Evolutionary conservation across 2,888 invertebrate genomes (phyloP).

Genomic region (Syrphus vitripennis): DNA sequence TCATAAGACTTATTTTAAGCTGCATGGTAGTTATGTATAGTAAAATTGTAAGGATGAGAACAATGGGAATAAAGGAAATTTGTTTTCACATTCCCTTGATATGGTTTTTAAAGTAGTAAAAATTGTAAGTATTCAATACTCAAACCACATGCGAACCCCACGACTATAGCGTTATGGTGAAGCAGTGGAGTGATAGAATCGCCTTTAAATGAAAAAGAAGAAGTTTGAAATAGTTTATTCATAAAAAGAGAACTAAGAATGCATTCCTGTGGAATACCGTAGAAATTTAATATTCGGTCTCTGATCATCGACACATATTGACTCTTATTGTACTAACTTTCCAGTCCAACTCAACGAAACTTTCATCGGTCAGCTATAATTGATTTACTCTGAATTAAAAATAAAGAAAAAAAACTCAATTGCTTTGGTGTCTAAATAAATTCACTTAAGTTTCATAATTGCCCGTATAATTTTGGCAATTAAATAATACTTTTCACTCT

Average conservation of each 20-base stretch:
- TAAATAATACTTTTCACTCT: background rate
- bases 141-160: too few relatives aligned
- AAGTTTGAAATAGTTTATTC: background rate
- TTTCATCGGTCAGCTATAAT: background rate
- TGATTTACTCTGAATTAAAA: slow-evolving; percentile 30
- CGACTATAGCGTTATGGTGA: too few relatives aligned
- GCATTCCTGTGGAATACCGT: background rate
- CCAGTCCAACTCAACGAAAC: background rate
- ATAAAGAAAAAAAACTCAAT: slow-evolving; percentile 14
- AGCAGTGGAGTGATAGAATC: too few relatives aligned
- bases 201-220: too few relatives aligned
- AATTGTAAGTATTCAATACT: too few relatives aligned
- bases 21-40: too few relatives aligned
- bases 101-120: too few relatives aligned
- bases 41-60: too few relatives aligned
- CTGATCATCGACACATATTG: background rate
- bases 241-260: background rate
- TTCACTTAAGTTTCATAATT: slow-evolving; percentile 45
- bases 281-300: background rate
- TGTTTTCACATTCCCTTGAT: too few relatives aligned
- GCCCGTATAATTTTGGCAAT: slow-evolving; percentile 49
- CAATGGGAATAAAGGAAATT: too few relatives aligned
- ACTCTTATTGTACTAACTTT: background rate
- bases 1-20: too few relatives aligned
- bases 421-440: slow-evolving; percentile 39